Evolutionary conservation across 1,140 invertebrate genomes (phyloP), one percentile per base, ranked within the genome.

Genomic region (Drosophila sechellia): DNA sequence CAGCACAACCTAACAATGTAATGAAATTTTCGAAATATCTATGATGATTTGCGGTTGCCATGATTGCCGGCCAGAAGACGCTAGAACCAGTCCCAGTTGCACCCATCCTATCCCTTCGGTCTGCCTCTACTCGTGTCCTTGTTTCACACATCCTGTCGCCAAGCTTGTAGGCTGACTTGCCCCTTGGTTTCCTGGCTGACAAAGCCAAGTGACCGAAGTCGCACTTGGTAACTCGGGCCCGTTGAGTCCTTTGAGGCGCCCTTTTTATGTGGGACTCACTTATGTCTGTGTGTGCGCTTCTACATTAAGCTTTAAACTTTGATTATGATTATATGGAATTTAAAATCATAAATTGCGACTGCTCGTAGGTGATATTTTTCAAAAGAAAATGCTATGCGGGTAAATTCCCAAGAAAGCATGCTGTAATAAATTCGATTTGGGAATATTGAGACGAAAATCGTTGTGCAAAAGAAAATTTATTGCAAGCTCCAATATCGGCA

Each of bases 1-100:
- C 69, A 22, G 54, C 57, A 57, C 52, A 71, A 52, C 56, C 74
- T 35, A 57, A 63, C 74, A 70, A 54, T 77, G 72, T 87, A 89
- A 87, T 87, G 83, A 87, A 87, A 87, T 86, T 86, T 86, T 86
- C 83, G 75, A 86, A 86, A 83, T 86, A 87, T 86, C 83, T 83
- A 86, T 87, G 83, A 86, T 86, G 83, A 86, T 87, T 86, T 86
- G 83, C 75, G 83, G 83, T 79, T 77, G 79, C 83, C 74, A 83
- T 87, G 79, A 87, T 86, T 86, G 83, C 72, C 57, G 55, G 58
- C 39, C 55, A 77, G 63, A 75, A 75, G 71, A 74, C 57, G 71
- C 49, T 65, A 20, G 12, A 4, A 4, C 45, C 27, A 17, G 31
- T 25, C 43, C 10, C 42, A 25, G 6, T 49, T 15, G 25, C 10